Evolutionary conservation across 2,113 vertebrate species (phyloP).

Genomic region (Benitochromis conjunctus): DNA sequence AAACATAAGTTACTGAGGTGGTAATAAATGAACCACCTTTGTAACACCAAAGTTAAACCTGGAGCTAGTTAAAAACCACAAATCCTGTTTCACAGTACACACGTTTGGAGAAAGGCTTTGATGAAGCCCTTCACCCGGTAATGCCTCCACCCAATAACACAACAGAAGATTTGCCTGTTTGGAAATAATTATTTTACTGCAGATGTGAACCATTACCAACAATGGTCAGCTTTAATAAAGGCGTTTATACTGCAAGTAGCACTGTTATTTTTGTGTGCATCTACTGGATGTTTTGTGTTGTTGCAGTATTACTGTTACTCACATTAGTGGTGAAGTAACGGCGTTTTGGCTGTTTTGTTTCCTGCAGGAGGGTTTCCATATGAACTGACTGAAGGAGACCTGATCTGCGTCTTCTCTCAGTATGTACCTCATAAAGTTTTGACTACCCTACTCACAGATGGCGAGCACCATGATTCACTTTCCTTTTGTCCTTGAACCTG

Average conservation of each 20-base stretch:
- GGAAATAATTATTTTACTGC: background rate
- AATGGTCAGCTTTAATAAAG: background rate
- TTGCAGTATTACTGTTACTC: background rate
- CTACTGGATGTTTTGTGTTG: background rate
- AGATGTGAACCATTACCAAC: background rate
- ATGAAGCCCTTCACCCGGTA: background rate
- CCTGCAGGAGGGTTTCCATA: conserved; percentile 87
- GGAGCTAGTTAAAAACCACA: background rate
- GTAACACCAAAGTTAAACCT: background rate
- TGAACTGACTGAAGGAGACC: conserved; percentile 89
- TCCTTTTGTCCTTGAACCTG: background rate
- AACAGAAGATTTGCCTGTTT: background rate
- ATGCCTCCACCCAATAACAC: background rate
- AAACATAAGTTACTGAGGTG: background rate
- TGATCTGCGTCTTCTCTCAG: conserved; percentile 97
- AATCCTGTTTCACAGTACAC: rapidly evolving
- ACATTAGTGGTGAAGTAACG: background rate
- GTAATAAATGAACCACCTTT: background rate
- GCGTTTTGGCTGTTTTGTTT: background rate
- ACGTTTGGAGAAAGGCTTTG: background rate
- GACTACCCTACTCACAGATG: background rate
- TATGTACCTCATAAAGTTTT: conserved; percentile 62
- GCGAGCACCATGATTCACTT: rapidly evolving
- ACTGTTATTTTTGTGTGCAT: background rate
- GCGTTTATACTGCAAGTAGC: background rate